Conservation (phyloP, 2,797 vertebrate species). For the Nannoperca obscura region DNA sequence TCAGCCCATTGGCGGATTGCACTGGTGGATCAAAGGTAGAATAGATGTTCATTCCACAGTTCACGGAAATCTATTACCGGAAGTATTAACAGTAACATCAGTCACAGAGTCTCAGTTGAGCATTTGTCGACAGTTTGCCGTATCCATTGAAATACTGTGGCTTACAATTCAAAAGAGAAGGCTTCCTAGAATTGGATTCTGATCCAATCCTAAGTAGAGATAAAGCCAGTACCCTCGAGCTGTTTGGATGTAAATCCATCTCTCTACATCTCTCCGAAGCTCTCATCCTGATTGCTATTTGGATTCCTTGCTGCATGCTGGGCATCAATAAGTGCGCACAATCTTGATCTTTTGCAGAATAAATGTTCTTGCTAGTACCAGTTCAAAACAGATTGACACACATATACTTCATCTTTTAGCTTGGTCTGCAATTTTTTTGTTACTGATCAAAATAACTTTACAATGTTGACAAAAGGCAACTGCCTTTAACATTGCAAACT, state of each 20-base stretch:
- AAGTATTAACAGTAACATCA: conserved; percentile 55
- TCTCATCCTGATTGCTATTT: conserved; percentile 80
- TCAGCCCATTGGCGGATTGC: conserved; percentile 6
- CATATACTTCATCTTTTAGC: conserved; percentile 34
- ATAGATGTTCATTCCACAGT: conserved; percentile 46
- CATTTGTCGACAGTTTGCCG: conserved; percentile 62
- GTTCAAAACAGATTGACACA: conserved; percentile 48
- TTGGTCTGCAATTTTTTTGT: conserved; percentile 26
- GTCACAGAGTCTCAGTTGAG: conserved; percentile 55
- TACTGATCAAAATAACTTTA: conserved; percentile 5
- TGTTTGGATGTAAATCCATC: conserved; percentile 83
- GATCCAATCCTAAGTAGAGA: conserved; percentile 78
- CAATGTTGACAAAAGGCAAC: conserved; percentile 18
- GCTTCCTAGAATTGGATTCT: conserved; percentile 75
- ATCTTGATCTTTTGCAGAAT: conserved; percentile 70
- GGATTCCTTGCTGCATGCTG: conserved; percentile 66
- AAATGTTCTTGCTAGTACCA: conserved; percentile 52
- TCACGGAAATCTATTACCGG: conserved; percentile 53
- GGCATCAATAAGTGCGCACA: conserved; percentile 72
- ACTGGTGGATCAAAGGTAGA: conserved; percentile 54
- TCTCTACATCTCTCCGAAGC: conserved; percentile 79
- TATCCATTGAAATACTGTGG: conserved; percentile 67
- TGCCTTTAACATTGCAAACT: not conserved
- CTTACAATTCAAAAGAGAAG: conserved; percentile 74
- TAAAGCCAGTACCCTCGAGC: conserved; percentile 77